Base-by-base conservation (phyloP, 2,888 invertebrate species). In the Brachyptera risi region DNA sequence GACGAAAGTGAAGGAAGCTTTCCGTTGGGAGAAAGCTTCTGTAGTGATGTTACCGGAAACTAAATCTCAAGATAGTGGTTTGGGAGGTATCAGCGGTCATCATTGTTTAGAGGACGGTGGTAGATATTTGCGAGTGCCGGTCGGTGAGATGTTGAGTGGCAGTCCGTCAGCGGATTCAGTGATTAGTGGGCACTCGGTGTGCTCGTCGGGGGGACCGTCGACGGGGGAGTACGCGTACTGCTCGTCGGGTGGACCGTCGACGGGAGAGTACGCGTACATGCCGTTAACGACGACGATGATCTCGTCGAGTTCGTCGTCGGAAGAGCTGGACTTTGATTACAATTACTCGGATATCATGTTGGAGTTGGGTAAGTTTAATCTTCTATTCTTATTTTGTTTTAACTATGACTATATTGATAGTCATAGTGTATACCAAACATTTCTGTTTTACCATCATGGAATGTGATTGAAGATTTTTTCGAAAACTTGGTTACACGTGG, bases 1-100 rank as follows among this genome's bases (percentile, higher is more conserved):
- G 92, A 91, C 90, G 0, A 86, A 87, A 75, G 92, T 93, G 9
- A 93, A 92, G 74, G 90, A 91, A 49, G 92, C 92, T 13, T 89
- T 92, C 69, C 90, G 88, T 68, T 91, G 90, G 90, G 90, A 91
- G 71, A 86, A 86, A 68, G 89, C 89, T 0, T 60, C 78, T 21
- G 69, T 67, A 5, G 63, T 60, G 7, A 63, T 63, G 59, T 56
- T 67, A 31, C 67, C 67, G 49, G 74, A 73, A 60, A 72, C 75
- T 57, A 76, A 78, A 69, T 73, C 76, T 56, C 71, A 76, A 67
- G 70, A 76, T 69, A 70, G 77, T 70, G 76, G 77, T 11, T 72
- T 77, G 50, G 76, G 78, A 27, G 71, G 71, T 3, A 70, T 78
- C 27, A 49, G n/a, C 49, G 31, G 9, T 35, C 58, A 23, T 35